Conservation (phyloP, 2,888 invertebrate species). For the Willowsia nigromaculata region DNA sequence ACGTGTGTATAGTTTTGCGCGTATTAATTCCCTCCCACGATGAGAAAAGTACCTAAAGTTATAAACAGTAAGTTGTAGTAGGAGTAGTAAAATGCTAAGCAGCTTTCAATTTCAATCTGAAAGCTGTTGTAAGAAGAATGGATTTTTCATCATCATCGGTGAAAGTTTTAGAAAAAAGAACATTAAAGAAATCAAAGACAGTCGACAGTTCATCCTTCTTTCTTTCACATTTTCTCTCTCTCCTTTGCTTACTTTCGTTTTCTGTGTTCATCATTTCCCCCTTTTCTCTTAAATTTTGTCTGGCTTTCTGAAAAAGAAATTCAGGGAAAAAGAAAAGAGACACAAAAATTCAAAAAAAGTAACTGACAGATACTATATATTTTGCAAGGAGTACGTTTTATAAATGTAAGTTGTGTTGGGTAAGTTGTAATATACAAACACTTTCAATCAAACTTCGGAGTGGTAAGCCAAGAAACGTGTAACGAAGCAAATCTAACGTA, state of each 20-base stretch:
- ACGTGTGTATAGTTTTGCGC: too few relatives aligned
- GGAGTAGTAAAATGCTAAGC: conserved; percentile 21
- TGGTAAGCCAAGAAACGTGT: background rate
- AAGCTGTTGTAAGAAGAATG: conserved; percentile 25
- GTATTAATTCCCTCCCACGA: too few relatives aligned
- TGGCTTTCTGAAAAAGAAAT: background rate
- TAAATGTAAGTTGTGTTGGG: background rate
- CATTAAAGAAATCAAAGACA: conserved; percentile 70
- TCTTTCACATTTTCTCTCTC: background rate
- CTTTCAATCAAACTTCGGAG: background rate
- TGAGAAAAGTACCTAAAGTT: background rate
- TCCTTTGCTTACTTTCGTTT: conserved; percentile 32
- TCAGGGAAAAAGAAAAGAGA: background rate
- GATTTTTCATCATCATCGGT: conserved; percentile 64
- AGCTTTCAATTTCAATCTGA: conserved; percentile 25
- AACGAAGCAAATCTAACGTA: conserved; percentile 56
- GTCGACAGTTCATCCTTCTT: conserved; percentile 68
- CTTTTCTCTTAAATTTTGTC: too few relatives aligned
- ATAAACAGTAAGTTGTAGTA: background rate
- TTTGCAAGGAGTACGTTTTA: background rate
- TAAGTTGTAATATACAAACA: background rate
- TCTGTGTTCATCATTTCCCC: background rate
- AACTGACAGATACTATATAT: background rate
- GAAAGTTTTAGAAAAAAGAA: conserved; percentile 64
- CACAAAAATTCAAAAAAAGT: background rate